Evolutionary conservation across 2,797 vertebrate species (phyloP).

Genomic region (Menidia menidia): DNA sequence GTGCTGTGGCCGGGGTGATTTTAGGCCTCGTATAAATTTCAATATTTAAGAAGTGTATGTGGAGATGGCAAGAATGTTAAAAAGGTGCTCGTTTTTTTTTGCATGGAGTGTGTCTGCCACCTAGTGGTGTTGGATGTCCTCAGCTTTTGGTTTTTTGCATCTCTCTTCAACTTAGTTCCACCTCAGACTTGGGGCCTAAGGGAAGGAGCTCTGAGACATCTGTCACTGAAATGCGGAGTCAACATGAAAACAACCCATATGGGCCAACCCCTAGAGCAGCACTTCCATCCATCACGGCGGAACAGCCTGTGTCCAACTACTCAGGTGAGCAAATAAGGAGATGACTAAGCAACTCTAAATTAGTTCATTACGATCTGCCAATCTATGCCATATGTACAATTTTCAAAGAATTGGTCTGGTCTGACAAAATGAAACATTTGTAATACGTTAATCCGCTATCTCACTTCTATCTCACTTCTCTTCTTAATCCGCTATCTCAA

Average conservation of each 20-base stretch:
- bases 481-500: too few relatives aligned
- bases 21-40: slow-evolving; percentile 72
- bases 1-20: slow-evolving; percentile 54
- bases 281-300: slow-evolving; percentile 86
- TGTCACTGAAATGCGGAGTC: slow-evolving; percentile 86
- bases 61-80: slow-evolving; percentile 72
- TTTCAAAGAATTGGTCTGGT: slow-evolving; percentile 1
- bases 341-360: slow-evolving; percentile 24
- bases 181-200: slow-evolving; percentile 93
- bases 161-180: slow-evolving; percentile 84
- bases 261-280: slow-evolving; percentile 84
- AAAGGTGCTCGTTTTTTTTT: slow-evolving; percentile 26
- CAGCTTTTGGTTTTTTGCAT: slow-evolving; percentile 19
- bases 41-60: slow-evolving; percentile 67
- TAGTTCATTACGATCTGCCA: not conserved
- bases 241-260: slow-evolving; percentile 87
- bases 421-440: slow-evolving; percentile 5
- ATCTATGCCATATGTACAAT: not conserved
- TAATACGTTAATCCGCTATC: not conserved
- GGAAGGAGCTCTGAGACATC: slow-evolving; percentile 86
- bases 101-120: slow-evolving; percentile 53
- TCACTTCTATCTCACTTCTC: too few relatives aligned
- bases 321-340: slow-evolving; percentile 86
- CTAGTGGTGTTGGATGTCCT: slow-evolving; percentile 58
- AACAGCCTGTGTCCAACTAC: slow-evolving; percentile 91